phyloP scores from a whole-genome alignment of 1,140 invertebrate species.

The Heliconius congener region DNA sequence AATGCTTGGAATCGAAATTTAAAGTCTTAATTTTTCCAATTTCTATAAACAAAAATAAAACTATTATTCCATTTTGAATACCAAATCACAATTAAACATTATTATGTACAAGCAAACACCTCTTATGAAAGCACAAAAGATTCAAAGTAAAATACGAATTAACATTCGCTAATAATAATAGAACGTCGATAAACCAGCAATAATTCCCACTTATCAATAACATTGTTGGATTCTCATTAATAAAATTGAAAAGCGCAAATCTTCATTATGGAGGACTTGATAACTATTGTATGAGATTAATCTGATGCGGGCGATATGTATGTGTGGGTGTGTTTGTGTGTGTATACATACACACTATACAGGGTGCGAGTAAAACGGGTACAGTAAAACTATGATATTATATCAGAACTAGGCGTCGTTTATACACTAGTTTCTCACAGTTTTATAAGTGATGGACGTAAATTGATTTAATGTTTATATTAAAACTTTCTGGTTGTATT shows the following conservation, averaged over 20 bases:
- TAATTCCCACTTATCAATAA: conserved; percentile 61
- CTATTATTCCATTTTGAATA: not conserved
- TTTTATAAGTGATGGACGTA: conserved; percentile 57
- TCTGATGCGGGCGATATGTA: conserved; percentile 59
- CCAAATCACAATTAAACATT: not conserved
- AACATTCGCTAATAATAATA: conserved; percentile 52
- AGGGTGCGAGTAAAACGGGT: conserved; percentile 16
- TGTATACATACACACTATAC: not conserved
- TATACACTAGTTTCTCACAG: conserved; percentile 75
- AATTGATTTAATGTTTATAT: conserved; percentile 35
- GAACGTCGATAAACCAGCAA: conserved; percentile 59
- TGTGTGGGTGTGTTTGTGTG: conserved; percentile 36
- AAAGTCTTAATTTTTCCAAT: too few species aligned
- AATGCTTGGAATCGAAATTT: too few species aligned
- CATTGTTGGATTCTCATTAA: conserved; percentile 69
- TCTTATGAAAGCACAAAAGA: not conserved
- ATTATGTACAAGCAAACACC: not conserved
- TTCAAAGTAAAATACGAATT: conserved; percentile 36
- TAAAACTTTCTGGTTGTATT: too few species aligned
- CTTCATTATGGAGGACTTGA: conserved; percentile 68
- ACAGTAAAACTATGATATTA: conserved; percentile 37
- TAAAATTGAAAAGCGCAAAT: conserved; percentile 71
- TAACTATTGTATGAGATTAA: conserved; percentile 65
- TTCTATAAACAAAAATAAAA: not conserved
- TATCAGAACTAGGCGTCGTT: conserved; percentile 42